Conservation (phyloP, 2,113 vertebrate species). For the Dissostichus mawsoni region DNA sequence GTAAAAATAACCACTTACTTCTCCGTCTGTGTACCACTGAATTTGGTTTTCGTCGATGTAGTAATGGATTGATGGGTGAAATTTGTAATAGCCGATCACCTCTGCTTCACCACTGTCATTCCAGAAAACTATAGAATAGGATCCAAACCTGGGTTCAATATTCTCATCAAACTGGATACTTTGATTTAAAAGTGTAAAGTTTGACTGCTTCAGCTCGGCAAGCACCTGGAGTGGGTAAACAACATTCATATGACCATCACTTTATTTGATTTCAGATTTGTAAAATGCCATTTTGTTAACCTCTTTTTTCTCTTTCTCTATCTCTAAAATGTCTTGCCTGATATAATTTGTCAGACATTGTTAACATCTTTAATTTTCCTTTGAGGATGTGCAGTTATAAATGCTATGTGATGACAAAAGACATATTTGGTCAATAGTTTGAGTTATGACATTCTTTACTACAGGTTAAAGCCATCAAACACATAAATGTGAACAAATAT, state of each 20-base stretch:
- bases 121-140: slow-evolving; percentile 85
- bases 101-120: slow-evolving; percentile 68
- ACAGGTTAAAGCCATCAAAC: not conserved
- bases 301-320: not conserved
- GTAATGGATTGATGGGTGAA: slow-evolving; percentile 63
- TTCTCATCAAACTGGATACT: slow-evolving; percentile 82
- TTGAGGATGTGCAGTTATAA: not conserved
- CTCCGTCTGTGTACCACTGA: slow-evolving; percentile 77
- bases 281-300: not conserved
- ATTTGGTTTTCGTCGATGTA: slow-evolving; percentile 76
- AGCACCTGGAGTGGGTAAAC: slow-evolving; percentile 54
- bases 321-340: not conserved
- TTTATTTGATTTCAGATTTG: not conserved
- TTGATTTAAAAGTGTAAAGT: slow-evolving; percentile 85
- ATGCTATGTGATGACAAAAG: not conserved
- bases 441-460: not conserved
- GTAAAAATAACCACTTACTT: slow-evolving; percentile 52
- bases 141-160: slow-evolving; percentile 74
- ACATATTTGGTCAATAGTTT: not conserved
- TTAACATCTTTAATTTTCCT: not conserved
- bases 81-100: slow-evolving; percentile 79
- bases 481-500: not conserved
- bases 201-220: slow-evolving; percentile 76
- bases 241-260: slow-evolving; percentile 15
- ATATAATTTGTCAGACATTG: not conserved